Evolutionary conservation across 2,797 vertebrate species (phyloP), one percentile per base, ranked within the genome.

Genomic region (Pseudochirops corinnae): DNA sequence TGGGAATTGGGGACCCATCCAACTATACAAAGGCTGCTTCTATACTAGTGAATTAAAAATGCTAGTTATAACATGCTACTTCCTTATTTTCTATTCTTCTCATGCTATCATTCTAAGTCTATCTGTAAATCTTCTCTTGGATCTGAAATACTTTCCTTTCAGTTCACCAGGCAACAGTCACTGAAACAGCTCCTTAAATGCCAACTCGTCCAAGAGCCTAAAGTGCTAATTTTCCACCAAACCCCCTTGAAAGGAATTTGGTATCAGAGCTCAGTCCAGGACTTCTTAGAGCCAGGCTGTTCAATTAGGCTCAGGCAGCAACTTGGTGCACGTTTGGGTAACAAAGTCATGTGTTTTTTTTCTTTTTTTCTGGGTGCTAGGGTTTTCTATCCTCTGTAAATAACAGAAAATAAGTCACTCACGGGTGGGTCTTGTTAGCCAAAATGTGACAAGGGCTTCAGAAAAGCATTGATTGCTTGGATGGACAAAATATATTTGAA

Each of bases 321-420:
- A 93, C 95, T 92, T 92, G 93, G 95, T 93, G 56, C 52, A 39
- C 94, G 58, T 58, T 92, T 90, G n/a, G 92, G 91, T 53, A 24
- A 53, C 6, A 95, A 50, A 93, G 60, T 29, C 10, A 87, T 90
- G 94, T 93, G 94, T 91, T 50, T 46, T 46, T 24, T 39, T 46
- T 5, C 1, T 50, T 87, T 46, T 21, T 87, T 87, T 82, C 67
- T 87, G 39, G 3, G 1, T 87, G 39, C 74, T 5, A 87, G 74
- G 24, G 21, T 26, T 26, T 46, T 0, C 24, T 9, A 24, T 39
- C 29, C 50, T 96, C 94, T 94, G 31, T 96, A 94, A 97, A 93
- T 67, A 55, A 94, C 39, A 33, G 93, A 94, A 26, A 93, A 93
- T 90, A 94, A 55, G 46, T 96, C 33, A 33, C 46, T 93, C 56